Percentiles rank a stretch among this genome's conserved stretches.
Evolutionary conservation across 1,140 invertebrate genomes (phyloP).

Genomic region (Drosophila bifasciata): DNA sequence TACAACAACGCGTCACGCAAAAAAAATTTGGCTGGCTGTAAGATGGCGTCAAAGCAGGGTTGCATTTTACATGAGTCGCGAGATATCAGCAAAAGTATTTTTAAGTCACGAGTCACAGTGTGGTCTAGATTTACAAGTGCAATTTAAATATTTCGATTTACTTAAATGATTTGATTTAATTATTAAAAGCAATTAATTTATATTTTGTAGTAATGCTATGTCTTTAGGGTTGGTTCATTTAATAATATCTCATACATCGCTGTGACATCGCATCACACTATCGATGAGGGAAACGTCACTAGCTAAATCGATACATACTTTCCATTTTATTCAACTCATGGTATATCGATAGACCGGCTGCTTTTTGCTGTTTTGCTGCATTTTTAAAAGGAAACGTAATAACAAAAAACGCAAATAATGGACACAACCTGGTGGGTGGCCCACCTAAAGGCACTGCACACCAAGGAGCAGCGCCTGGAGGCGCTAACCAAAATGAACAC

Average conservation of each 20-base stretch:
- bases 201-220: no score
- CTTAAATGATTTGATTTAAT: no score
- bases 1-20: constrained; percentile 74
- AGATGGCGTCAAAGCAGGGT: constrained; percentile 69
- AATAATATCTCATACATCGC: no score
- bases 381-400: neutral
- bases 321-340: no score
- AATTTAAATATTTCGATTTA: no score
- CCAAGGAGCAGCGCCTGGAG: constrained; percentile 77
- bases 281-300: no score
- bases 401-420: constrained; percentile 41
- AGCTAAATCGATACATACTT: no score
- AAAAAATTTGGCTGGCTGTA: constrained; percentile 55
- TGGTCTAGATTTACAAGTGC: neutral
- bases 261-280: no score
- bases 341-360: neutral
- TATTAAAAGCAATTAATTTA: no score
- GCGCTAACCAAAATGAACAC: constrained; percentile 59
- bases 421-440: constrained; percentile 84
- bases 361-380: neutral
- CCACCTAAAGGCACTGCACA: constrained; percentile 77
- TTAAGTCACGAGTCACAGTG: neutral
- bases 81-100: no score
- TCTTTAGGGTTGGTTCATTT: no score
- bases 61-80: constrained; percentile 26